Base-by-base conservation (phyloP, 2,797 vertebrate species). In the Gallinago nigripennis region DNA sequence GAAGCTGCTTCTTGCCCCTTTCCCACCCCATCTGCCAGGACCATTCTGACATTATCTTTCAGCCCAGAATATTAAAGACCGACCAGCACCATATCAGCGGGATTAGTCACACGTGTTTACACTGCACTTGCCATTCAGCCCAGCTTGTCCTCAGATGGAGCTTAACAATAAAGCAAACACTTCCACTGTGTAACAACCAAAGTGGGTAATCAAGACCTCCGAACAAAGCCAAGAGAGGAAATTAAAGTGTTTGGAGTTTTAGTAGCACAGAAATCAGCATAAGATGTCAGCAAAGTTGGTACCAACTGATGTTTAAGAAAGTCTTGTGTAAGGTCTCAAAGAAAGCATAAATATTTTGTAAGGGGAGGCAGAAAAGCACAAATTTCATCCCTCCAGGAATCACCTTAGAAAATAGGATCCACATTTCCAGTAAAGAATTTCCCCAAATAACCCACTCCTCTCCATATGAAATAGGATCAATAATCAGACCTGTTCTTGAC, bases 21-120 rank as follows among this genome's bases (percentile, higher is more conserved):
- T 66, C 64, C 53, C 65, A 68, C 23, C 48, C 24, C 9, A 54
- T 39, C 41, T 77, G 31, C 41, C 71, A 71, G 77, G n/a, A 54
- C 1, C 82, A 66, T 46, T 84, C 78, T 79, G 35, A 77, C 64
- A 63, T 48, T 89, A 80, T 41, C 66, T 92, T 69, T 58, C 66
- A 89, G 79, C 48, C 68, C 2, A 2, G 73, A 97, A 89, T 96
- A 93, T 84, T 82, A 76, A 87, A 89, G 70, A 39, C 78, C 88
- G 61, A 93, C 41, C 69, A 56, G 82, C 70, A 70, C 72, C 91
- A 63, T n/a, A 73, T 77, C 95, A 88, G 89, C 82, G 11, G 27
- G 69, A 96, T 95, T 91, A 94, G 93, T 94, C 35, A 72, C 88
- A 89, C 66, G 3, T 86, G 89, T 97, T 97, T 83, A 86, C 81